These are phyloP conservation scores for Drosophila ironensis DNA, from an alignment of 1,140 invertebrate species.

Conservation along the genomic window DNA sequence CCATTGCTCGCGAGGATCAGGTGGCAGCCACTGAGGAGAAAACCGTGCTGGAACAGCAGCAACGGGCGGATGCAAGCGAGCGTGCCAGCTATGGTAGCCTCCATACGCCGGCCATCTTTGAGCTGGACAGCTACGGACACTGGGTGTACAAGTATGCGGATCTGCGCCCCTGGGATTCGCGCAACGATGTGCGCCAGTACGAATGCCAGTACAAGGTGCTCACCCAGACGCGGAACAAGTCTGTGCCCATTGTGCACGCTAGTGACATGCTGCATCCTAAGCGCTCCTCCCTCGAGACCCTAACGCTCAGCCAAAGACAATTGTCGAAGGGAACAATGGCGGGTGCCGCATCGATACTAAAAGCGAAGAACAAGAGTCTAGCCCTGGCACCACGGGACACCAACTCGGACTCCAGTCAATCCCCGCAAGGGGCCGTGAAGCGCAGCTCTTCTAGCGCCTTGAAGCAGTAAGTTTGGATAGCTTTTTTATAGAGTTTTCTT, in stretches of 20 bases:
- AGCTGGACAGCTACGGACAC: conserved; percentile 84
- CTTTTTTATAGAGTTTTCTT: neutral
- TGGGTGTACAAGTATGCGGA: conserved; percentile 91
- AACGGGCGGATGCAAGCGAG: conserved; percentile 85
- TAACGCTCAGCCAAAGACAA: conserved; percentile 14
- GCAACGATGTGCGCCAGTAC: conserved; percentile 92
- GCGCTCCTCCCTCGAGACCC: conserved; percentile 11
- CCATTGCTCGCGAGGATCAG: conserved; percentile 91
- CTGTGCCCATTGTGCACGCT: conserved; percentile 85
- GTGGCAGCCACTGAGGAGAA: conserved; percentile 94
- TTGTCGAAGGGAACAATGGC: neutral
- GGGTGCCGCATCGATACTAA: conserved; percentile 4
- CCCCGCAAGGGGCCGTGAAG: conserved; percentile 57
- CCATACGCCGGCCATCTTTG: conserved; percentile 89
- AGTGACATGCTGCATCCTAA: conserved; percentile 83
- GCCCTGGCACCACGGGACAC: conserved; percentile 55
- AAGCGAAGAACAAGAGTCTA: conserved; percentile 56
- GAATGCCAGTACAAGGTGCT: conserved; percentile 88
- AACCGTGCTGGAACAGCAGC: conserved; percentile 92
- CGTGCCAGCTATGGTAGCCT: conserved; percentile 85
- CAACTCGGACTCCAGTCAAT: conserved; percentile 78
- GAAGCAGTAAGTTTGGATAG: conserved; percentile 44
- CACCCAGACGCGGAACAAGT: conserved; percentile 88
- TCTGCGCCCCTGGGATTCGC: conserved; percentile 90
- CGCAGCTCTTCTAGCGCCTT: conserved; percentile 42